These are phyloP conservation scores for Ceratina australensis DNA, from an alignment of 1,140 invertebrate genomes.

Conservation along the genomic window DNA sequence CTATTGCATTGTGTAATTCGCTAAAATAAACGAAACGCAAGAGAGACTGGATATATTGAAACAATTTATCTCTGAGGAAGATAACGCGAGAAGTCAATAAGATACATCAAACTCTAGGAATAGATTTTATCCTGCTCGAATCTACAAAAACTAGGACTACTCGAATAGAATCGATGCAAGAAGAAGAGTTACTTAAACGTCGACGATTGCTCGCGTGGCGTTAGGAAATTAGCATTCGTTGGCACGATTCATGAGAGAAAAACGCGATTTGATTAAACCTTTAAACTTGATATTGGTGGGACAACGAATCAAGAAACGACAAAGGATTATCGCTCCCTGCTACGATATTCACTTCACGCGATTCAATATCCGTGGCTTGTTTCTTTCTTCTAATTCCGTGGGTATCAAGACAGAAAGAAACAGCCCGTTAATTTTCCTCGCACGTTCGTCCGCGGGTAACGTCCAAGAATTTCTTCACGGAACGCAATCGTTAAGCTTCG, in stretches of 20 bases:
- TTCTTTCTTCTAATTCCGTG: neutral
- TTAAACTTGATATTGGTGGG: neutral
- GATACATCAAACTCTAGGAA: too few relatives aligned
- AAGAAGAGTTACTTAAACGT: too few relatives aligned
- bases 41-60: too few relatives aligned
- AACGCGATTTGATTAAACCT: neutral
- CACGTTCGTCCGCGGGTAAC: neutral
- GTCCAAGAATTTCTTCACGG: conserved; percentile 4
- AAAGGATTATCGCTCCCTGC: neutral
- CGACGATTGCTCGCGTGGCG: neutral
- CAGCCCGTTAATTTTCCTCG: neutral
- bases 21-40: too few relatives aligned
- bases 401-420: neutral
- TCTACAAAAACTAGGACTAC: neutral
- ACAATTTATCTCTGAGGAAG: too few relatives aligned
- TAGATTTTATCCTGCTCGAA: too few relatives aligned
- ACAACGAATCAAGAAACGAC: neutral
- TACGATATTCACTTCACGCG: conserved; percentile 15
- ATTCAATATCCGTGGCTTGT: conserved; percentile 19
- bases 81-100: too few relatives aligned
- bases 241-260: neutral
- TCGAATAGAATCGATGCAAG: neutral
- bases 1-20: neutral
- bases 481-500: conserved; percentile 5
- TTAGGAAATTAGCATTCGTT: conserved; percentile 1